A percentile compares a stretch with the other conserved stretches of the same genome.
Conservation (phyloP, 2,888 invertebrate species). For the Epinotia bilunana region DNA sequence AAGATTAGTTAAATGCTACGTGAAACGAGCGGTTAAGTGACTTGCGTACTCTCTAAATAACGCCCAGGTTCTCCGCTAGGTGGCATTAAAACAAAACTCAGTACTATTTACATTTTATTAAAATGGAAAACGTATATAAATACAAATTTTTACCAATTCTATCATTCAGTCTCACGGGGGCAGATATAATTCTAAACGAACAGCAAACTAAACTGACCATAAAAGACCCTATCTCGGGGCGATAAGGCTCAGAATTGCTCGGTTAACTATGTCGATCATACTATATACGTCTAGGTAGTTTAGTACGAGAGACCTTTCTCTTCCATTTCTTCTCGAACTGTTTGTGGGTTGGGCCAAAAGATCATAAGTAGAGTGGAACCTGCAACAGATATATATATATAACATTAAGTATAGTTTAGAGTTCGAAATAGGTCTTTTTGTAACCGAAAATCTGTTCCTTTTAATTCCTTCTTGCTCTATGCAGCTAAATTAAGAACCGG, state of each 20-base stretch:
- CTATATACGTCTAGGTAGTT: conserved; percentile 37
- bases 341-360: conserved; percentile 76
- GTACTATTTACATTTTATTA: conserved; percentile 44
- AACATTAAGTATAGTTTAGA: not conserved
- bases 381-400: conserved; percentile 56
- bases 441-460: too few species aligned
- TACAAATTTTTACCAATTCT: conserved; percentile 45
- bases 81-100: conserved; percentile 34
- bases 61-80: conserved; percentile 38
- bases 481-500: too few species aligned
- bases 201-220: conserved; percentile 3
- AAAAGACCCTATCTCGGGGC: not conserved
- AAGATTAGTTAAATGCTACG: not conserved
- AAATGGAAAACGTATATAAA: conserved; percentile 37
- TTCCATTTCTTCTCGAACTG: conserved; percentile 70
- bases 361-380: conserved; percentile 71
- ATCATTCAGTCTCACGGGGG: conserved; percentile 46
- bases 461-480: too few species aligned
- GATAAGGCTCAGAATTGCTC: not conserved
- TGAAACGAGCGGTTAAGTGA: too few species aligned
- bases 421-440: too few species aligned
- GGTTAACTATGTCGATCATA: not conserved
- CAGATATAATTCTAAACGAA: conserved; percentile 38
- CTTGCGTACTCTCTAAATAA: conserved; percentile 21
- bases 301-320: conserved; percentile 71